Evolutionary conservation across 2,888 invertebrate genomes (phyloP).

Genomic region (Pristionchus fissidentatus): DNA sequence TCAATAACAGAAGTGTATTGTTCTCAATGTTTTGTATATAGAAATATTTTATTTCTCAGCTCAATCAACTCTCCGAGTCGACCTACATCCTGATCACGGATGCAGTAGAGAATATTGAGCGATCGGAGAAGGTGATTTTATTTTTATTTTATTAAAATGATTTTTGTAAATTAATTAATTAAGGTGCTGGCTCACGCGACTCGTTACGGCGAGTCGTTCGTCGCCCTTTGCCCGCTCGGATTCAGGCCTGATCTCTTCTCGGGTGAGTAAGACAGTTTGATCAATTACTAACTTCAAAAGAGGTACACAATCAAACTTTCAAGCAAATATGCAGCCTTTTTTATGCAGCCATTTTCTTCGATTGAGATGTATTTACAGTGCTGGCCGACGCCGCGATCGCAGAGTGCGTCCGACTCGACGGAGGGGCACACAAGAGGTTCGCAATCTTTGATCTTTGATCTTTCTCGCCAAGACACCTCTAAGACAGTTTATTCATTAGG

Average conservation of each 20-base stretch:
- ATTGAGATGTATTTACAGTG: slow-evolving; percentile 27
- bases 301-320: neutral
- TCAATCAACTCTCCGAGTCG: slow-evolving; percentile 23
- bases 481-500: no score
- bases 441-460: no score
- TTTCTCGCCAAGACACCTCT: neutral
- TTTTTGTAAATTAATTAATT: neutral
- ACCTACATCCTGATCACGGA: slow-evolving; percentile 62
- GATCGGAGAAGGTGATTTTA: slow-evolving; percentile 64
- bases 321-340: neutral
- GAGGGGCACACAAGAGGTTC: slow-evolving; percentile 68
- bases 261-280: neutral
- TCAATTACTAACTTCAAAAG: neutral
- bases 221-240: slow-evolving; percentile 67
- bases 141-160: neutral
- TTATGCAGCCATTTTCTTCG: no score
- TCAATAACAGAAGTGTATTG: no score
- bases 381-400: slow-evolving; percentile 74
- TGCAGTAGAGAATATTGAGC: slow-evolving; percentile 69
- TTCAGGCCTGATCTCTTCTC: slow-evolving; percentile 75
- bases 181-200: slow-evolving; percentile 61
- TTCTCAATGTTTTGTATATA: neutral
- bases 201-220: slow-evolving; percentile 68
- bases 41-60: neutral
- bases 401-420: slow-evolving; percentile 72